Base-by-base conservation (phyloP, 2,797 vertebrate genomes). In the Rhabdophis nuchalis region DNA sequence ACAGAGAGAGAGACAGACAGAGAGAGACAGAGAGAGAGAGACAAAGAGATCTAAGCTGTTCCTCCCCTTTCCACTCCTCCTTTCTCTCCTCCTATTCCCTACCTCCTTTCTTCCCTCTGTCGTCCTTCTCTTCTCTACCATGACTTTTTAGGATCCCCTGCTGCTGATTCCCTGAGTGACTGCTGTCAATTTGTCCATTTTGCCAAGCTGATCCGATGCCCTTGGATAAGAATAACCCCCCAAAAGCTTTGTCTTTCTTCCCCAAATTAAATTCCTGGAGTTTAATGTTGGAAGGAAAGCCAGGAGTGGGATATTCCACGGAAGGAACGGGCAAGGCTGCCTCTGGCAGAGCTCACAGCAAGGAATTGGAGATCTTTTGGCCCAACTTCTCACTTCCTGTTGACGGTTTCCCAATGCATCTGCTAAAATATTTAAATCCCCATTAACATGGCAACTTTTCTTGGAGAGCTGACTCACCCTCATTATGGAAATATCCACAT, bases 391-490 rank as follows among this genome's bases (percentile, higher is more conserved):
- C 82, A 87, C 90, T 86, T 92, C 77, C 82, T 90, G 57, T 89
- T 92, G 88, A 89, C 32, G 60, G 46, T 54, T 90, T 87, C 92
- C 88, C 88, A 58, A 58, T 25, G 88, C 82, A 50, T 72, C 87
- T 72, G 27, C 88, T 89, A 13, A 89, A 92, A 90, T 92, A 92
- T 90, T 90, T 90, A 89, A 41, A 32, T 52, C 36, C 41, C 60
- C 60, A 27, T 72, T 92, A 89, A 57, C 61, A 56, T 23, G 4
- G 82, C 32, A 72, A 52, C 82, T 54, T 54, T 9, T 68, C 20
- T 60, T 36, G 13, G 20, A 72, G 25, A n/a, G 88, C 82, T 92
- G 92, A 92, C 82, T 92, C 91, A 92, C 25, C 52, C 77, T 92
- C 58, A 1, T 68, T 36, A 7, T 29, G 32, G 14, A 68, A 89